Base-by-base conservation (phyloP, 2,113 vertebrate species). In the Aegotheles bennettii region DNA sequence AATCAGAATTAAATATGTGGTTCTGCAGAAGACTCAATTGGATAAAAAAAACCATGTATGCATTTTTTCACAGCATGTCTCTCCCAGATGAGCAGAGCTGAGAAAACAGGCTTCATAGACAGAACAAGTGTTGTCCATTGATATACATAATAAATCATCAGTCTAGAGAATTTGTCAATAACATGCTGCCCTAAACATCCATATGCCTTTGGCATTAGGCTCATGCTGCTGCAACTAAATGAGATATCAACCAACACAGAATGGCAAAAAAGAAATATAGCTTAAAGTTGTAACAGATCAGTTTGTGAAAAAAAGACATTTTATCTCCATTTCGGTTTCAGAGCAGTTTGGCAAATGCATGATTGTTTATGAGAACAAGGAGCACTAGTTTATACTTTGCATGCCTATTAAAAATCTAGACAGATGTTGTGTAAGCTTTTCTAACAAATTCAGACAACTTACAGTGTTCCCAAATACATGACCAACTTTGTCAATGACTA, bases 81-180 rank as follows among this genome's bases (percentile, higher is more conserved):
- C 84, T 97, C 96, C 93, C 96, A 96, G 94, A 93, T 96, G 97
- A 97, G 73, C 63, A 75, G 71, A 95, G 90, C 19, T 92, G 92
- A 96, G 95, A 93, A 97, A 97, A 93, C 93, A 96, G 89, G 64
- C 84, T 96, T 97, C 97, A 78, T 47, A 96, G 91, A 84, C 94
- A 96, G 96, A 97, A 93, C 94, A 96, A 98, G 95, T 87, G 92
- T 95, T 92, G 85, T 68, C 95, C 95, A 95, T 81, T 96, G 95
- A 96, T 95, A 92, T 97, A 96, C 92, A 92, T 97, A 96, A 97
- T 98, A 98, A 97, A 98, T 98, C 97, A 97, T 91, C 68, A 95
- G 95, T 93, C 95, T 89, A 86, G 87, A 97, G 91, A 97, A 95
- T 97, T 96, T 97, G 96, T 98, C 97, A 97, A 98, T 98, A 98